These are phyloP conservation scores for Saccostrea echinata DNA, from an alignment of 1,140 invertebrate genomes.

Conservation along the genomic window DNA sequence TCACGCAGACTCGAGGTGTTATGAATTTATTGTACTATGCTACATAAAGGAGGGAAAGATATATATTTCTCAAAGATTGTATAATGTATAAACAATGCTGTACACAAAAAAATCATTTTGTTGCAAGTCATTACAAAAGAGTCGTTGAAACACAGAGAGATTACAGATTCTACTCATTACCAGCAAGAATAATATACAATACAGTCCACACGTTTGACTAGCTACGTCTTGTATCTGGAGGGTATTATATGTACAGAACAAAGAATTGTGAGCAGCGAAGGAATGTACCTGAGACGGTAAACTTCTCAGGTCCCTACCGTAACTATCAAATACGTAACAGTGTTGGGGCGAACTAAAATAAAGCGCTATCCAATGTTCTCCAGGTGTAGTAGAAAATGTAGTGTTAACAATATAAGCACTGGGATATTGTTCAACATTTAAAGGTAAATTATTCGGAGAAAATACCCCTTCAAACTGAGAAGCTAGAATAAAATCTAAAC, in stretches of 20 bases:
- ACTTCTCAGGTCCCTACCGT: not conserved
- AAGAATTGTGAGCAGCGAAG: not conserved
- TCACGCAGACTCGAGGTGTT: too few species aligned
- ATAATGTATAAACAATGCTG: too few species aligned
- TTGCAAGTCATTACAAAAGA: too few species aligned
- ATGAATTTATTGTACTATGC: too few species aligned
- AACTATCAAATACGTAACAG: not conserved
- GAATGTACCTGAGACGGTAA: not conserved
- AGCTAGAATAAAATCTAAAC: not conserved
- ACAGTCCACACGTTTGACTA: not conserved
- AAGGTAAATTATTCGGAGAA: conserved; percentile 20
- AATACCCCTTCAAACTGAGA: conserved; percentile 16
- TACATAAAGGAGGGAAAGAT: too few species aligned
- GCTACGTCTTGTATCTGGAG: not conserved
- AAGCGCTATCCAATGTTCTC: not conserved
- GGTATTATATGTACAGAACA: too few species aligned
- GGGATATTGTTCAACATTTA: not conserved
- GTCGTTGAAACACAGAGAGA: too few species aligned
- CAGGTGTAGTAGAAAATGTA: not conserved
- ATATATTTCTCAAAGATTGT: too few species aligned
- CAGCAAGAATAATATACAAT: not conserved
- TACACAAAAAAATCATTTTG: too few species aligned
- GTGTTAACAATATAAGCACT: conserved; percentile 44
- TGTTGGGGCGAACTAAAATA: not conserved
- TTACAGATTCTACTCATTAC: too few species aligned